Conservation (phyloP, 2,888 invertebrate species). For the Leucozona laternaria region DNA sequence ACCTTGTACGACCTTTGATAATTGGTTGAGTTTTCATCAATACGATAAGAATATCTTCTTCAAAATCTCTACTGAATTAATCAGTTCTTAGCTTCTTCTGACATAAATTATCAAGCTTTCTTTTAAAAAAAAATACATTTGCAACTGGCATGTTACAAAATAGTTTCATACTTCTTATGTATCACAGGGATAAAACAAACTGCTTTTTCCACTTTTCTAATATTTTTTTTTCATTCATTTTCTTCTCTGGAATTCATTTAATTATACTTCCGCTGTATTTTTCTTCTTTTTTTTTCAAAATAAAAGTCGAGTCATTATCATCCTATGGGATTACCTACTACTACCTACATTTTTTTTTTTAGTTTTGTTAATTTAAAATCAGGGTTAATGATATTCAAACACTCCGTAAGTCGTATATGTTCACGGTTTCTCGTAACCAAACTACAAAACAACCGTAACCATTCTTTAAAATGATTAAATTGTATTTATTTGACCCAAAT, state of each 20-base stretch:
- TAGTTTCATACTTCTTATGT: background rate
- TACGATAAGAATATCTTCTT: too few species aligned
- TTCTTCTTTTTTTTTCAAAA: background rate
- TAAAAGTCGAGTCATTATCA: background rate
- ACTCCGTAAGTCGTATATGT: background rate
- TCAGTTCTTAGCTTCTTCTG: too few species aligned
- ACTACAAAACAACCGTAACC: background rate
- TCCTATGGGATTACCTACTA: background rate
- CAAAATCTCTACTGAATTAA: too few species aligned
- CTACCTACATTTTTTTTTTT: background rate
- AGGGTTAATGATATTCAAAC: slow-evolving; percentile 20
- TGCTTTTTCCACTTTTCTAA: background rate
- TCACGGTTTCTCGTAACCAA: background rate
- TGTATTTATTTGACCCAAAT: background rate
- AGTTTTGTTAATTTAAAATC: background rate
- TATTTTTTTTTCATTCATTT: background rate
- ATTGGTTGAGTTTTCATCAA: too few species aligned
- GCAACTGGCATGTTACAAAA: background rate
- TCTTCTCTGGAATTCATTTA: background rate
- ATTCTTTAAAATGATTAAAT: background rate
- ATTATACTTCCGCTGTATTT: background rate
- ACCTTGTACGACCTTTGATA: too few species aligned
- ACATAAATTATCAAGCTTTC: background rate
- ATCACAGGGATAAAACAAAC: background rate
- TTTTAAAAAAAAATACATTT: too few species aligned